Evolutionary conservation across 2,797 vertebrate species (phyloP), one percentile per base, ranked within the genome.

Genomic region (Bradypodion pumilum): DNA sequence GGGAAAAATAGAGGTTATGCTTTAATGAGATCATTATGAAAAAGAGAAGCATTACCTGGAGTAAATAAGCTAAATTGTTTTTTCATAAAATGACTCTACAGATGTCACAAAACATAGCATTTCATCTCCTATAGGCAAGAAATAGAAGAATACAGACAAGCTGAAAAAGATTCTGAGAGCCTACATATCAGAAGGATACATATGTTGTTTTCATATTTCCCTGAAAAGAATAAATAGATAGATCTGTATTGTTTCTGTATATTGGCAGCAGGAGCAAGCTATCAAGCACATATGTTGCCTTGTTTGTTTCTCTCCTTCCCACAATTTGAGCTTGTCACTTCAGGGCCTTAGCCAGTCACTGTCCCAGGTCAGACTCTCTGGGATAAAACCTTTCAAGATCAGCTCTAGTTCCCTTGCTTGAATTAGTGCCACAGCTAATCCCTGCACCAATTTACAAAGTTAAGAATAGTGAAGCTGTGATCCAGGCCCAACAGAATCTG

Each of bases 41-140:
- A 35, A 80, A 77, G 12, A 52, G 32, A 87, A 10, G n/a, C 9
- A 16, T 87, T 74, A 85, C 46, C 21, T 83, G 9, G n/a, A 66
- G 80, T 89, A 81, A 91, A 91, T 86, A 88, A 68, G 29, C 83
- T 88, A 82, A 81, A 68, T 69, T 82, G 80, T 70, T 16, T 46
- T 32, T 74, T 85, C 84, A 78, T 56, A 81, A 68, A 65, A 56
- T 37, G 60, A 63, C 27, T 60, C 62, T 62, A 65, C 42, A 42
- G 40, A 78, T 37, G 76, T 40, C 42, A 32, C 62, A 21, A 44
- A 78, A 40, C 16, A 42, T 78, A 40, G 27, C 44, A 78, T n/a
- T 42, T 29, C 76, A 44, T 25, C 37, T 65, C 25, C 42, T 65
- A 42, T 40, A 44, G 37, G 40, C 29, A 78, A 78, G 49, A 29